Conservation (phyloP, 2,888 invertebrate genomes). For the Oscheius sp. region DNA sequence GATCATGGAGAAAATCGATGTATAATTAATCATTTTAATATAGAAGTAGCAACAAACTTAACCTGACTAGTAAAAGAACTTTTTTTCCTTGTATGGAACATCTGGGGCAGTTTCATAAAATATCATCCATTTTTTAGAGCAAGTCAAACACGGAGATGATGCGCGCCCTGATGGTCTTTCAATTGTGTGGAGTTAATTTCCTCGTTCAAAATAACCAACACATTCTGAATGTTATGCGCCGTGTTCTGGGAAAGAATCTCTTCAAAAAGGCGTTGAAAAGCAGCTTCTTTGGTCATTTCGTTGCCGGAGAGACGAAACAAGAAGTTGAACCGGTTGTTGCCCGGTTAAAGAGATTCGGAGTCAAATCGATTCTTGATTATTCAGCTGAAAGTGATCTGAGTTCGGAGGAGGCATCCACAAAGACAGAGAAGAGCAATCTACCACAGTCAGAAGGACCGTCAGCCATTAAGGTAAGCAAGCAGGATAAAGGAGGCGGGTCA, state of each 20-base stretch:
- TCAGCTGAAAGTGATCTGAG: constrained; percentile 93
- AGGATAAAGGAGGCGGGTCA: not conserved
- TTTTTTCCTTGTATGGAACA: too few relatives aligned
- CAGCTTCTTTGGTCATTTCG: constrained; percentile 98
- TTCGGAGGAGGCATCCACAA: constrained; percentile 90
- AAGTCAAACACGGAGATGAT: constrained; percentile 66
- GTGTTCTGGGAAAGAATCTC: constrained; percentile 42
- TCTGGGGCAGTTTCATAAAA: not conserved
- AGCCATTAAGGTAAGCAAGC: not conserved
- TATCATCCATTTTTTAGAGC: constrained; percentile 53
- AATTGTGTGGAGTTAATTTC: constrained; percentile 57
- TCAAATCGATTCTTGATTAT: constrained; percentile 97
- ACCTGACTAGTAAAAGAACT: too few relatives aligned
- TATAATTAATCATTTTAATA: too few relatives aligned
- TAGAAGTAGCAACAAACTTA: too few relatives aligned
- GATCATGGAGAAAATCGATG: too few relatives aligned
- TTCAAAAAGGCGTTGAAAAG: constrained; percentile 79
- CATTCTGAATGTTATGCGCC: constrained; percentile 57
- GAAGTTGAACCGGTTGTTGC: constrained; percentile 82
- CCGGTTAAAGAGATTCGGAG: constrained; percentile 89
- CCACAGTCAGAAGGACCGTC: constrained; percentile 2
- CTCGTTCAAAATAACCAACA: constrained; percentile 65
- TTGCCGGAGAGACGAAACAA: constrained; percentile 83
- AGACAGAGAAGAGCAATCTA: constrained; percentile 69
- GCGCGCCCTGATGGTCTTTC: constrained; percentile 63